Evolutionary conservation across 2,888 invertebrate genomes (phyloP).

Genomic region (Amphipyra tragopoginis): DNA sequence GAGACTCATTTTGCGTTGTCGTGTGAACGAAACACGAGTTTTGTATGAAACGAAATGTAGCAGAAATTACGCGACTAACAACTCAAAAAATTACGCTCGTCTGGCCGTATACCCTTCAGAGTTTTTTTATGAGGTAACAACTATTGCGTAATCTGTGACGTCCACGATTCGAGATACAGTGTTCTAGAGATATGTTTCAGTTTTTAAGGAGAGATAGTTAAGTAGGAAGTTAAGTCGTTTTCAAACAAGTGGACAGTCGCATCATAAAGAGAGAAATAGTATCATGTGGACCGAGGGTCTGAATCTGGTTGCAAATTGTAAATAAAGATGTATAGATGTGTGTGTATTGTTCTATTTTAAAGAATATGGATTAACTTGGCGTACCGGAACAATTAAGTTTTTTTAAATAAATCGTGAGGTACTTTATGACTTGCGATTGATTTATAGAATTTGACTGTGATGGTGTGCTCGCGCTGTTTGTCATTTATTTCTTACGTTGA

Average conservation of each 20-base stretch:
- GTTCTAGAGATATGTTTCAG: too few species aligned
- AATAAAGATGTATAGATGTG: conserved; percentile 46
- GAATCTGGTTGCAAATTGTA: conserved; percentile 42
- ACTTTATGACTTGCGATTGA: conserved; percentile 7
- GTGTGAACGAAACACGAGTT: too few species aligned
- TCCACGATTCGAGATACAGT: too few species aligned
- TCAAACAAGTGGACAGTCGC: conserved; percentile 3
- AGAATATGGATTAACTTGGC: conserved; percentile 12
- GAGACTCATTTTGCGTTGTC: too few species aligned
- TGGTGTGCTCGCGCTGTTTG: conserved; percentile 10
- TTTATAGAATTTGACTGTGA: conserved; percentile 10
- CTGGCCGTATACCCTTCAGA: too few species aligned
- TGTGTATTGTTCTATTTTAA: conserved; percentile 35
- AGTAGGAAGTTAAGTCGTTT: too few species aligned
- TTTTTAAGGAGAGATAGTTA: too few species aligned
- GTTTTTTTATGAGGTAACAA: too few species aligned
- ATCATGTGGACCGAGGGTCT: conserved; percentile 29
- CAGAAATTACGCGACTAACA: too few species aligned
- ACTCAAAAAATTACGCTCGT: too few species aligned
- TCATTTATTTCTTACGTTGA: conserved; percentile 20
- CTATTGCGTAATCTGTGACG: too few species aligned
- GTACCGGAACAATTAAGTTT: conserved; percentile 12
- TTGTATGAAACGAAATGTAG: too few species aligned
- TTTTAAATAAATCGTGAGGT: conserved; percentile 19
- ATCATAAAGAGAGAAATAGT: neutral